These are phyloP conservation scores for Burhinus oedicnemus DNA, from an alignment of 2,113 vertebrate genomes.

Conservation along the genomic window DNA sequence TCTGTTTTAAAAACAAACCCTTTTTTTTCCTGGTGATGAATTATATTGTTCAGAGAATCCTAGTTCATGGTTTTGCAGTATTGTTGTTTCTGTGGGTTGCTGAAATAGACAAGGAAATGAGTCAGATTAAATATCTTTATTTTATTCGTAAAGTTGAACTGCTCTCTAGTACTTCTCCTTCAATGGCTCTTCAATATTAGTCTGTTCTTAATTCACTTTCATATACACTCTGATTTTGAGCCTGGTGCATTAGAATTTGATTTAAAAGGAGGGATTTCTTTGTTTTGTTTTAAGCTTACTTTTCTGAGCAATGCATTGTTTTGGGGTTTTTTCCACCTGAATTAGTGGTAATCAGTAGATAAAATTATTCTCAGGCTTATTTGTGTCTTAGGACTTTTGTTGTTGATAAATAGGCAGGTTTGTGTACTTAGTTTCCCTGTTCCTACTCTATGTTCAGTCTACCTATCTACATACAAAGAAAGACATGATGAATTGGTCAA, in stretches of 20 bases:
- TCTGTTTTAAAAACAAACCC: not conserved
- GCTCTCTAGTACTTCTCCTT: not conserved
- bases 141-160: not conserved
- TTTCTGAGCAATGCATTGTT: not conserved
- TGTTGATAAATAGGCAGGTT: not conserved
- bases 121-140: not conserved
- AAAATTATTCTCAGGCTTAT: not conserved
- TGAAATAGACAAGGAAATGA: not conserved
- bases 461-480: not conserved
- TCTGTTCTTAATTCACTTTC: not conserved
- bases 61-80: not conserved
- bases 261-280: not conserved
- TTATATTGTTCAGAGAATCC: not conserved
- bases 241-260: not conserved
- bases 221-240: not conserved
- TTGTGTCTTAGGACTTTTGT: not conserved
- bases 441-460: not conserved
- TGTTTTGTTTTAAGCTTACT: not conserved
- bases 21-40: not conserved
- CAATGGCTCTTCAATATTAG: not conserved
- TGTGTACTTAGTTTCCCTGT: not conserved
- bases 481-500: not conserved
- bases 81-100: not conserved
- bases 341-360: not conserved
- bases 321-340: not conserved